Conservation (phyloP, 2,888 invertebrate genomes). For the Apotomis betuletana region DNA sequence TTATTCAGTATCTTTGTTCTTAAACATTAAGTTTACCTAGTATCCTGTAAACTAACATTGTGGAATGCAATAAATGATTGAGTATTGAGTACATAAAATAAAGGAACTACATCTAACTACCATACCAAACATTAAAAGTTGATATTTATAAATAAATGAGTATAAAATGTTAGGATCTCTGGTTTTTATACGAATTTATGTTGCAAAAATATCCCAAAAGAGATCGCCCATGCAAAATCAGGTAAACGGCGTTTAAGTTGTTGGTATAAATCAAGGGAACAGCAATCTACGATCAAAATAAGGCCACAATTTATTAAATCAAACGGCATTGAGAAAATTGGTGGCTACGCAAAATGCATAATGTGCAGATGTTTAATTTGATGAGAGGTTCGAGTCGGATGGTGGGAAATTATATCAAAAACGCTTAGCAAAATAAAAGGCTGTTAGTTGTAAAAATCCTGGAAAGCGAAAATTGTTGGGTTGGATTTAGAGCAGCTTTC, state of each 20-base stretch:
- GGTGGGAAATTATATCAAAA: conserved; percentile 74
- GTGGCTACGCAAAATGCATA: conserved; percentile 73
- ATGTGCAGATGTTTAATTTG: conserved; percentile 77
- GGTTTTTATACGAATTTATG: not conserved
- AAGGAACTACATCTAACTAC: too few relatives aligned
- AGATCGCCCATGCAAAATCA: conserved; percentile 26
- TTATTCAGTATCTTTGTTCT: too few relatives aligned
- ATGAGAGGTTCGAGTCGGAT: conserved; percentile 68
- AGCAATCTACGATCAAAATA: conserved; percentile 61
- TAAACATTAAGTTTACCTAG: too few relatives aligned
- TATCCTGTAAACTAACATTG: too few relatives aligned
- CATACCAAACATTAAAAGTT: too few relatives aligned
- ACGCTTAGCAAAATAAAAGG: conserved; percentile 72
- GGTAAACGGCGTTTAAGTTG: conserved; percentile 45
- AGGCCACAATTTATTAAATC: conserved; percentile 68
- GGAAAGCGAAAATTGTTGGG: conserved; percentile 60
- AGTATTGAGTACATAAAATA: too few relatives aligned
- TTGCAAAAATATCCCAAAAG: not conserved
- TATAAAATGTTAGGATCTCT: not conserved
- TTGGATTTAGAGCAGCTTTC: conserved; percentile 42
- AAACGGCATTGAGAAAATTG: conserved; percentile 72
- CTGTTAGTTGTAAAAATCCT: conserved; percentile 62
- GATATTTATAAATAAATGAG: too few relatives aligned
- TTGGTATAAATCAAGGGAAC: conserved; percentile 60
- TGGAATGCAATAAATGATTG: too few relatives aligned